These are phyloP conservation scores for Hydroisotoma schaefferi DNA, from an alignment of 2,888 invertebrate genomes.

Conservation along the genomic window DNA sequence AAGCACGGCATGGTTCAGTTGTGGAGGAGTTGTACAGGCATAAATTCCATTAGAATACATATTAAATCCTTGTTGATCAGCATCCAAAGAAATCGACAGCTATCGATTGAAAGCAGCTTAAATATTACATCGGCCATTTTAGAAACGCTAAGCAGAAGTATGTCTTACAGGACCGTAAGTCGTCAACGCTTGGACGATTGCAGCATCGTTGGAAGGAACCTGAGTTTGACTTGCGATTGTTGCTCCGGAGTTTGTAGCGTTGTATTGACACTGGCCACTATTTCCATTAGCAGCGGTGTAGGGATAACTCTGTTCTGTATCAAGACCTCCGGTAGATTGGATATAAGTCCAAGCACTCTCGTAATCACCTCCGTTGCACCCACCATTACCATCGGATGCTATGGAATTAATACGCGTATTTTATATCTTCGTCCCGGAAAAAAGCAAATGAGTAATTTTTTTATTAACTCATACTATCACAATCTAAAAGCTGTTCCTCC, in stretches of 20 bases:
- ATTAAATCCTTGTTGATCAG: background rate
- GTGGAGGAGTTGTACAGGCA: background rate
- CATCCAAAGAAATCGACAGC: background rate
- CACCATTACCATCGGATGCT: slow-evolving; percentile 51
- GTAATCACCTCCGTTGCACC: slow-evolving; percentile 80
- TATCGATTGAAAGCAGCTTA: background rate
- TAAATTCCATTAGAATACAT: background rate
- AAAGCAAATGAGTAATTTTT: background rate
- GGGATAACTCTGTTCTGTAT: slow-evolving; percentile 82
- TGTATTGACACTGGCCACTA: background rate
- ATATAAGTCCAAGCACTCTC: slow-evolving; percentile 82
- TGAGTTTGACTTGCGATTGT: background rate
- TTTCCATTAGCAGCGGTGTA: slow-evolving; percentile 56
- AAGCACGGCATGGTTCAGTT: background rate
- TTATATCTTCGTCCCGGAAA: background rate
- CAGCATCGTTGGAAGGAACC: background rate
- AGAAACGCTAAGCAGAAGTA: background rate
- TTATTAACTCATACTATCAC: background rate
- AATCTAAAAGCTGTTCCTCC: background rate
- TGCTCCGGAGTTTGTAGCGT: background rate
- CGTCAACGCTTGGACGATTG: background rate
- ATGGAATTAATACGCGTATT: background rate
- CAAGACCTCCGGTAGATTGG: slow-evolving; percentile 78
- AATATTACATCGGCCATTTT: background rate
- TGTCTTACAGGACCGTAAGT: background rate